A percentile compares a stretch with the other conserved stretches of the same genome.
Conservation (phyloP, 2,797 vertebrate genomes). For the Pampus argenteus region DNA sequence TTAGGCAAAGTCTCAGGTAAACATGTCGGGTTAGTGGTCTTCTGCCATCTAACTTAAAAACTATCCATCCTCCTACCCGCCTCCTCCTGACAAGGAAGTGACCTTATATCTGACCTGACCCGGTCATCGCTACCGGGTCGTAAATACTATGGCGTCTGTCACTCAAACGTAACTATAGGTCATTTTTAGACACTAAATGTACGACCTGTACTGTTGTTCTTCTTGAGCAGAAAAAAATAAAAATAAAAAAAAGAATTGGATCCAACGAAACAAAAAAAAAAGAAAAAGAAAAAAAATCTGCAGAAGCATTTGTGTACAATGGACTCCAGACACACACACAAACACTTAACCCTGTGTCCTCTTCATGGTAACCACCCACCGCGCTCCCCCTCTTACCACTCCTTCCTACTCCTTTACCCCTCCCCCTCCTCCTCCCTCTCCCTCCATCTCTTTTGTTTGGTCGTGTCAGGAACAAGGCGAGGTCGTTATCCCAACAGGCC, state of each 20-base stretch:
- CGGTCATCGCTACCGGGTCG: too few relatives aligned
- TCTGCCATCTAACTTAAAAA: too few relatives aligned
- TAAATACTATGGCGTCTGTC: too few relatives aligned
- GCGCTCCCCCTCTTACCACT: neutral
- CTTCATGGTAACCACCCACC: conserved; percentile 2
- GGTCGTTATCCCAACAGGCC: conserved; percentile 43
- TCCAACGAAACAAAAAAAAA: conserved; percentile 5
- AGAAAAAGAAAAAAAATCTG: neutral
- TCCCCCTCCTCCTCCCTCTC: neutral
- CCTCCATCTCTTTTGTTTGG: conserved; percentile 50
- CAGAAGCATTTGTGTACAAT: neutral
- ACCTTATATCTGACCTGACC: too few relatives aligned
- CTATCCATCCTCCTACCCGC: too few relatives aligned
- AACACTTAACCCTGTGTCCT: conserved; percentile 53
- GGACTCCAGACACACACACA: conserved; percentile 19
- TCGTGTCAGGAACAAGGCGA: conserved; percentile 43
- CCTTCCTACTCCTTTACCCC: neutral
- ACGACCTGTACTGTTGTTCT: too few relatives aligned
- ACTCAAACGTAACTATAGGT: too few relatives aligned
- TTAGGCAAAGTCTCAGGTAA: too few relatives aligned
- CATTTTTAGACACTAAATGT: too few relatives aligned
- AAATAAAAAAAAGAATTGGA: conserved; percentile 5
- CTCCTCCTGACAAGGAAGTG: too few relatives aligned
- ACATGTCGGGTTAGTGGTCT: too few relatives aligned
- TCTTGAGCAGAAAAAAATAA: too few relatives aligned